Conservation (phyloP, 2,113 vertebrate species). For the Canis aureus region DNA sequence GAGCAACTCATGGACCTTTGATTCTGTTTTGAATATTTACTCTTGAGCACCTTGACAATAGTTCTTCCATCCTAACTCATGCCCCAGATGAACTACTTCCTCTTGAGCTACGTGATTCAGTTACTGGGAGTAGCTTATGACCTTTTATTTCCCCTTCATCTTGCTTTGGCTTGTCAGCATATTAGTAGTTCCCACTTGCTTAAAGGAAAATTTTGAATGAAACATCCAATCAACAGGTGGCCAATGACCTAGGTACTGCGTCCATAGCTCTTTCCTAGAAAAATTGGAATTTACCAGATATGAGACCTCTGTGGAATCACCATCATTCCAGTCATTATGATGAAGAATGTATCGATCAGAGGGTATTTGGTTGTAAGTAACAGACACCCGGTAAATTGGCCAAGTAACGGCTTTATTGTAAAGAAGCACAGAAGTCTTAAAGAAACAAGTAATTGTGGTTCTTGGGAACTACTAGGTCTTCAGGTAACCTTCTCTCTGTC, state of each 20-base stretch:
- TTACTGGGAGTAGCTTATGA: not conserved
- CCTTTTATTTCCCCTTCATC: not conserved
- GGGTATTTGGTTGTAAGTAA: not conserved
- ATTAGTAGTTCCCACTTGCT: not conserved
- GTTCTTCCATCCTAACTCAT: not conserved
- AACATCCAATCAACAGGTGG: not conserved
- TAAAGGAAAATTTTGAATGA: not conserved
- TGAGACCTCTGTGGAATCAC: not conserved
- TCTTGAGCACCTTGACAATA: not conserved
- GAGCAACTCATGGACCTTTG: not conserved
- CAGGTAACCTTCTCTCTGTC: not conserved
- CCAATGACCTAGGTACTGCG: not conserved
- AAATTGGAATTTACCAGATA: not conserved
- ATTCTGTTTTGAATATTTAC: not conserved
- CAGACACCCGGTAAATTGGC: not conserved
- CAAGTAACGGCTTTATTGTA: not conserved
- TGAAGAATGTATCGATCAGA: not conserved
- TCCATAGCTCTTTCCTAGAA: not conserved
- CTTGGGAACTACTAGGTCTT: not conserved
- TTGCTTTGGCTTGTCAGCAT: not conserved
- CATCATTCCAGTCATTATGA: not conserved
- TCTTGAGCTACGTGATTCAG: not conserved
- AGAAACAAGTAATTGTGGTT: not conserved
- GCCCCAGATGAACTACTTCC: not conserved
- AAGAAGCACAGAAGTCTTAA: not conserved